These are phyloP conservation scores for Limnodromus scolopaceus DNA, from an alignment of 2,797 vertebrate species.

Conservation along the genomic window DNA sequence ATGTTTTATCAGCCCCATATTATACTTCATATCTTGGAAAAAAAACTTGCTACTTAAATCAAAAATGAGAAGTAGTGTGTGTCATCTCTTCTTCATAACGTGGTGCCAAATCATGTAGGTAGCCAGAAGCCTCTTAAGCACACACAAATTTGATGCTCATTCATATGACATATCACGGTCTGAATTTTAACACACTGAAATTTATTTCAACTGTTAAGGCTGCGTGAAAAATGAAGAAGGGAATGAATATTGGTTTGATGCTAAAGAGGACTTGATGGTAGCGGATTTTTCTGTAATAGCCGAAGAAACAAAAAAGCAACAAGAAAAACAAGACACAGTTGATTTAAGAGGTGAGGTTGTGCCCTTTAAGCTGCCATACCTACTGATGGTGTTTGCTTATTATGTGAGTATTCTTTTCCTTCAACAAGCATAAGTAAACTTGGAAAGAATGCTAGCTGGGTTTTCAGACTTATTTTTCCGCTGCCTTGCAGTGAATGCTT, in stretches of 20 bases:
- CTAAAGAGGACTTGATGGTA: slow-evolving; percentile 61
- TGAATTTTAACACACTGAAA: neutral
- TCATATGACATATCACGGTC: neutral
- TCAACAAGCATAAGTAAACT: neutral
- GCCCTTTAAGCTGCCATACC: neutral
- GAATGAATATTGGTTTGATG: slow-evolving; percentile 78
- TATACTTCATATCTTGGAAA: neutral
- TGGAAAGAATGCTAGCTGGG: neutral
- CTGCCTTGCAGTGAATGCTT: neutral
- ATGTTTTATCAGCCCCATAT: neutral
- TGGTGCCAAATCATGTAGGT: neutral
- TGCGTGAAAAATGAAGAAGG: slow-evolving; percentile 1
- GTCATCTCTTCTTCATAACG: neutral
- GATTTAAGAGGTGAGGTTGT: neutral
- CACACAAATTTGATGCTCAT: neutral
- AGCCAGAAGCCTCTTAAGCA: neutral
- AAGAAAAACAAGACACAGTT: neutral
- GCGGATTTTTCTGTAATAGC: neutral
- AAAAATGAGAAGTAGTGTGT: neutral
- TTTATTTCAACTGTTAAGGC: slow-evolving; percentile 48
- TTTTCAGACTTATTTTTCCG: neutral
- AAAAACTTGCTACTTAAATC: neutral
- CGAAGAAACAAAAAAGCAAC: neutral
- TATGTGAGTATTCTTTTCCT: neutral
- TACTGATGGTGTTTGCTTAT: neutral